Base-by-base conservation (phyloP, 2,888 invertebrate genomes). In the Sarcophaga caerulescens region DNA sequence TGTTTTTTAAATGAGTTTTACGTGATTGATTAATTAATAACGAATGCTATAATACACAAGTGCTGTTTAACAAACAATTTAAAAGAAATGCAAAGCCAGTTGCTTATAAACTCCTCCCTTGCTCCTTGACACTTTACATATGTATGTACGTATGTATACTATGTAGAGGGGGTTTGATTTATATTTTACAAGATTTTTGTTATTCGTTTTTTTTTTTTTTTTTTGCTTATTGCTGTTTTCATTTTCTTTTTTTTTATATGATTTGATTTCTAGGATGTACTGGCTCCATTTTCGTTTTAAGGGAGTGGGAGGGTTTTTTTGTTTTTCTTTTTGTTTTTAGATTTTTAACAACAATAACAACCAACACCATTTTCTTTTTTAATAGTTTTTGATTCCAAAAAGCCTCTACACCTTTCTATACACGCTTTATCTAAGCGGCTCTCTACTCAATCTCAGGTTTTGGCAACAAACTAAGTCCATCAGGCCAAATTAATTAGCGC, bases 401-500 rank as follows among this genome's bases (percentile, higher is more conserved):
- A 69, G 74, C 84, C 47, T 74, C 65, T 75, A 75, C 57, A 65
- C 66, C 62, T 62, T 74, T 70, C 45, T 68, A 35, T 70, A 35
- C 69, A 35, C 35, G 8, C 35, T 10, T 35, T 35, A 45, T 25
- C 59, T 47, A 79, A 85, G 69, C 82, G 79, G 63, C 74, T 19
- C 21, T 21, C 70, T 77, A 81, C 77, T 77, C 73, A 84, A 79
- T 83, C 82, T 80, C 83, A 73, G 74, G 59, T 62, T 78, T 82
- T 77, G 82, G 71, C 66, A 77, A 60, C 77, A 73, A 82, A 66
- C 45, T 81, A 62, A 76, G 74, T 86, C 84, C 86, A 79, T 89
- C 87, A 89, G 88, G 88, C 88, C 81, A 89, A 88, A 88, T 89
- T 88, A 87, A 88, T 87, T 80, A 89, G 89, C 85, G 89, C 80